Conservation (phyloP, 2,888 invertebrate genomes). For the Agrochola lychnidis region DNA sequence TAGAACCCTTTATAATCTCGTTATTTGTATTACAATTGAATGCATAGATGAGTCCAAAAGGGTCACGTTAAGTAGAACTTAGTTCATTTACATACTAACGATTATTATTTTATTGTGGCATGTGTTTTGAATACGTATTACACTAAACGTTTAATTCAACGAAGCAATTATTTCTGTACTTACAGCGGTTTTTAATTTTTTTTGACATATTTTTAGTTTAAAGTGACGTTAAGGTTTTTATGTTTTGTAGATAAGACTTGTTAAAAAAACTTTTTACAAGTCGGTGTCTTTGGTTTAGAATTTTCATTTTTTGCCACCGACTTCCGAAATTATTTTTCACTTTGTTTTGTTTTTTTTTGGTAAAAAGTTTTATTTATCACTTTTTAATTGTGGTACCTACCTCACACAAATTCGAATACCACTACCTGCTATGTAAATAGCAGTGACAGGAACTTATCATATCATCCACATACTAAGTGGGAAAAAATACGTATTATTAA, state of each 20-base stretch:
- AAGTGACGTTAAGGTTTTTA: background rate
- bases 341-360: no score
- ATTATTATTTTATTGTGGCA: conserved; percentile 51
- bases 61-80: conserved; percentile 46
- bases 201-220: conserved; percentile 10
- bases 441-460: no score
- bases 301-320: no score
- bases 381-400: no score
- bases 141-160: conserved; percentile 49
- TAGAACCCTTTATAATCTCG: conserved; percentile 40
- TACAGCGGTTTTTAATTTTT: conserved; percentile 35
- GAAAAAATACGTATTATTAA: no score
- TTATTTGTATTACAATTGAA: conserved; percentile 55
- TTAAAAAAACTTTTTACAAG: background rate
- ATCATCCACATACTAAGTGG: no score
- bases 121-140: conserved; percentile 55
- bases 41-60: conserved; percentile 35
- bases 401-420: no score
- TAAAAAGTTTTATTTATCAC: no score
- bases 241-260: background rate
- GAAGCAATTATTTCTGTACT: conserved; percentile 40
- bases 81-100: conserved; percentile 62
- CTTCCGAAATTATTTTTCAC: no score
- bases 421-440: no score
- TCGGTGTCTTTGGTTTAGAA: no score